Evolutionary conservation across 2,888 invertebrate species (phyloP), one percentile per base, ranked within the genome.

Genomic region (Protophormia terraenovae): DNA sequence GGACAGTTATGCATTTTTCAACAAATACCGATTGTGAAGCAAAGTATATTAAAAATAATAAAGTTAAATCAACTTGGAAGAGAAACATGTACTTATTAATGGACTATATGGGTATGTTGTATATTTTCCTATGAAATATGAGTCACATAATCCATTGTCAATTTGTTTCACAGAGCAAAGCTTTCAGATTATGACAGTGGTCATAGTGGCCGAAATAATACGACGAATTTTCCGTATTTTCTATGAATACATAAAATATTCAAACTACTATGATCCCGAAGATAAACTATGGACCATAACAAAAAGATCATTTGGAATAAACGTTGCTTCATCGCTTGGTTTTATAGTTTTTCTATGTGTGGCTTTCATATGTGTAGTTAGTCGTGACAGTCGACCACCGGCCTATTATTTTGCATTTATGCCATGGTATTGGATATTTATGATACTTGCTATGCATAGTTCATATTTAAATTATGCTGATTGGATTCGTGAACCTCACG

Each of bases 401-500:
- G 1, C 27, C 1, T 12, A n/a, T 10, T 87, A 14, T 60, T 83
- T 86, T 5, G 1, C 24, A 10, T 86, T 75, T 0, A 87, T 91
- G 14, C 90, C 90, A 0, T 53, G 91, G 0, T 91, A 88, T 81
- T 90, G 90, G 90, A 7, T 89, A 5, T 83, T 86, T 6, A 67
- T 60, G 5, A 60, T 10, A 10, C 67, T 67, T 0, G 58, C 85
- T 2, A 73, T 90, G 5, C 73, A 77, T 3, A 81, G 88, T 22
- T 90, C 89, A 4, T 82, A 88, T 0, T 82, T 91, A 22, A 87
- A 85, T 7, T 89, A 90, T 81, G 88, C 90, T 0, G 79, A 88
- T 47, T 90, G 88, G 87, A 88, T 92, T 41, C 87, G 92, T 1
- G 87, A 89, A 0, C 16, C 82, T 0, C 89, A 89, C 72, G 91